Evolutionary conservation across 2,113 vertebrate species (phyloP).

Genomic region (Lophius piscatorius): DNA sequence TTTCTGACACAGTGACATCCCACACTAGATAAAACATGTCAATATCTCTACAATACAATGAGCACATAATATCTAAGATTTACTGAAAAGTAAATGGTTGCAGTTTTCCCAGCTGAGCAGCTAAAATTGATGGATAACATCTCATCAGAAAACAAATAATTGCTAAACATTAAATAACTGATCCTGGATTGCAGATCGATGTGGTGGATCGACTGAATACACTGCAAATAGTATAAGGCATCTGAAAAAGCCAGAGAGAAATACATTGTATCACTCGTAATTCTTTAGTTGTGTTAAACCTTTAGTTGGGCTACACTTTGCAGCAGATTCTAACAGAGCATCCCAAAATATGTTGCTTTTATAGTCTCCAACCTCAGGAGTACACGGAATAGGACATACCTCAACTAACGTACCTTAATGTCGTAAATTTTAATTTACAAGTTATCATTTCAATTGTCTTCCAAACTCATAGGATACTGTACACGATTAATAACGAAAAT

Average conservation of each 20-base stretch:
- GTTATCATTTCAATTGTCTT: neutral
- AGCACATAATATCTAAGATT: no score
- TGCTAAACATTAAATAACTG: no score
- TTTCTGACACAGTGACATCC: constrained; percentile 11
- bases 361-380: neutral
- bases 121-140: no score
- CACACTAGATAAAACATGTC: constrained; percentile 16
- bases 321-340: neutral
- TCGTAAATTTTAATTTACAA: neutral
- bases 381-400: neutral
- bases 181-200: neutral
- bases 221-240: constrained; percentile 42
- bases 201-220: constrained; percentile 9
- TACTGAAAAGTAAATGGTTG: no score
- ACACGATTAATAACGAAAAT: neutral
- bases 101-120: no score
- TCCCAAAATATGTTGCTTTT: constrained; percentile 5
- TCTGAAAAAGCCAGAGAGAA: constrained; percentile 11
- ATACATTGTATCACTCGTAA: constrained; percentile 8
- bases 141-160: neutral
- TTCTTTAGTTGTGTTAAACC: neutral
- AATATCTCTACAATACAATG: constrained; percentile 35
- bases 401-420: constrained; percentile 25
- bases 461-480: neutral
- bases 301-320: neutral